These are phyloP conservation scores for Sebastes cheni DNA, from an alignment of 2,797 vertebrate species.

Conservation along the genomic window DNA sequence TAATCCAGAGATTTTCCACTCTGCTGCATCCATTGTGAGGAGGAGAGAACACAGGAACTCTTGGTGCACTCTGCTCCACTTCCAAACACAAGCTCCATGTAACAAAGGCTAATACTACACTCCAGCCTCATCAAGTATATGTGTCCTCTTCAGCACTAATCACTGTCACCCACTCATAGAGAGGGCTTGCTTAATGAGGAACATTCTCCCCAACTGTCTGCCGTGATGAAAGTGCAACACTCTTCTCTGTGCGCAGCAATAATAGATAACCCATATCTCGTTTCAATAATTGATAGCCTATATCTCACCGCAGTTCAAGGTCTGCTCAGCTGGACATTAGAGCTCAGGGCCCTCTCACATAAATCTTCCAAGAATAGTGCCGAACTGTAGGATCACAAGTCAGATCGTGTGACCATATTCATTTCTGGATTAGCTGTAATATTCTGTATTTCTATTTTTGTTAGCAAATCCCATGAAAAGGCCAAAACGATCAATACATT, in stretches of 20 bases:
- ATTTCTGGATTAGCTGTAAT: conserved; percentile 4
- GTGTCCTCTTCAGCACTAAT: conserved; percentile 70
- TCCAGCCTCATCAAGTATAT: conserved; percentile 67
- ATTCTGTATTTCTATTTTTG: not conserved
- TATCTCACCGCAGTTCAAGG: conserved; percentile 36
- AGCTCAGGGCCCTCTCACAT: conserved; percentile 33
- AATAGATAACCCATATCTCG: conserved; percentile 63
- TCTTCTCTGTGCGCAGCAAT: conserved; percentile 47
- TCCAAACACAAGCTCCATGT: conserved; percentile 52
- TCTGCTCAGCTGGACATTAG: conserved; percentile 10
- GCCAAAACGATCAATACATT: not conserved
- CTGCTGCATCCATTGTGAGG: conserved; percentile 68
- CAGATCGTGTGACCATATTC: conserved; percentile 8
- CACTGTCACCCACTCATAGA: conserved; percentile 66
- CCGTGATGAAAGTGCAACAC: conserved; percentile 49
- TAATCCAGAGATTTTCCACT: conserved; percentile 77
- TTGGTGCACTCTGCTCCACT: conserved; percentile 60
- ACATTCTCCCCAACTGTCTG: conserved; percentile 57
- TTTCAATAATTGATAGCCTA: conserved; percentile 58
- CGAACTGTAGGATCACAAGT: not conserved
- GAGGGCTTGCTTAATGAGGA: conserved; percentile 56
- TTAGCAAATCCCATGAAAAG: conserved; percentile 1
- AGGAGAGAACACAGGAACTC: conserved; percentile 62
- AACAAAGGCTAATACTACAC: conserved; percentile 65
- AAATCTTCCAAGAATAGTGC: conserved; percentile 27